These are phyloP conservation scores for Oscheius sp. DNA, from an alignment of 2,888 invertebrate species.

Conservation along the genomic window DNA sequence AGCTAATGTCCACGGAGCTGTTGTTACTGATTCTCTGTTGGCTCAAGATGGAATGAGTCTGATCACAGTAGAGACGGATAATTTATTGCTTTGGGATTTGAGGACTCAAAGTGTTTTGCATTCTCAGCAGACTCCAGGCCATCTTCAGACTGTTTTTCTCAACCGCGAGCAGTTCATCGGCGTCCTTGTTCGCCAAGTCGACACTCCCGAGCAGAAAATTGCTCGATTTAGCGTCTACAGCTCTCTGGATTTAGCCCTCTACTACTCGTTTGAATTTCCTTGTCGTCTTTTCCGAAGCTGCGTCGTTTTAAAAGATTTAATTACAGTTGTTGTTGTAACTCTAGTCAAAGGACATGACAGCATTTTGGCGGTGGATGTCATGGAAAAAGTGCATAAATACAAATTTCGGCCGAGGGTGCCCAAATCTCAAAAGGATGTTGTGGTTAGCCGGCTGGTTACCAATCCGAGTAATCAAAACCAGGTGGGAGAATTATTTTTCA, in stretches of 20 bases:
- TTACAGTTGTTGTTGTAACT: conserved; percentile 36
- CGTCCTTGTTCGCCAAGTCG: conserved; percentile 57
- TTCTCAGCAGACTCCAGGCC: not conserved
- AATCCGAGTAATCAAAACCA: conserved; percentile 55
- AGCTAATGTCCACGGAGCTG: conserved; percentile 63
- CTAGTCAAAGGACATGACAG: conserved; percentile 60
- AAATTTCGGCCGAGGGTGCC: conserved; percentile 59
- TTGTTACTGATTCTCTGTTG: conserved; percentile 59
- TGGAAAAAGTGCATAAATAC: conserved; percentile 53
- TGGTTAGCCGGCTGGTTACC: conserved; percentile 55
- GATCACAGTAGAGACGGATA: conserved; percentile 51
- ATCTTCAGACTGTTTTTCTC: not conserved
- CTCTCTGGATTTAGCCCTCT: conserved; percentile 45
- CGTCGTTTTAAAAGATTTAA: conserved; percentile 49
- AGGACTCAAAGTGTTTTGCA: conserved; percentile 58
- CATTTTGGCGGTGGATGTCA: conserved; percentile 53
- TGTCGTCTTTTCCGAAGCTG: conserved; percentile 61
- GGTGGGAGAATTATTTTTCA: conserved; percentile 25
- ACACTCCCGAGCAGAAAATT: conserved; percentile 64
- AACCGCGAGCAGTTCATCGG: conserved; percentile 31
- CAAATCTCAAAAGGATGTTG: conserved; percentile 61
- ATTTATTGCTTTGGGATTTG: conserved; percentile 63
- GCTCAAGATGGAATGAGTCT: conserved; percentile 52
- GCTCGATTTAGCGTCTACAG: conserved; percentile 57
- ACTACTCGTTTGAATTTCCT: conserved; percentile 61